Base-by-base conservation (phyloP, 2,113 vertebrate genomes). In the Brienomyrus brachyistius region DNA sequence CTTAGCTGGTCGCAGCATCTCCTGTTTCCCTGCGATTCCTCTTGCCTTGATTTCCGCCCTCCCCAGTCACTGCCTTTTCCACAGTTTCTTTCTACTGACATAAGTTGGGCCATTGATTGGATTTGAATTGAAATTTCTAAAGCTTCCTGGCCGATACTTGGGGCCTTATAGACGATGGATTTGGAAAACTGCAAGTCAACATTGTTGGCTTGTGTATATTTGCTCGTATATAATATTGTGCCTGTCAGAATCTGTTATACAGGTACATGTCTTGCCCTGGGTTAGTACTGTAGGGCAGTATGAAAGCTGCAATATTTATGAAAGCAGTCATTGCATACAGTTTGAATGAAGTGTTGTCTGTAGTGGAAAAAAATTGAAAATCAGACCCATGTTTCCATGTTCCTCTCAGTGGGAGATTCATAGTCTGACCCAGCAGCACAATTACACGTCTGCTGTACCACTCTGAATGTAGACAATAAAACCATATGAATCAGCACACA, bases 391-490 rank as follows among this genome's bases (percentile, higher is more conserved):
- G 27, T 66, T 89, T 89, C 86, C 62, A 90, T 51, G 59, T 84
- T 40, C 59, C 84, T 52, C 83, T 85, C 59, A 59, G 83, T 40
- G 59, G 59, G 84, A 59, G 84, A 90, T 90, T 43, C 47, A 66
- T 70, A 90, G 89, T 35, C 27, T 66, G 59, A 89, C 66, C 85
- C 43, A 15, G 27, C 10, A 35, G 9, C 89, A 40, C 40, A 50
- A 43, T 86, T 31, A 86, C 89, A 52, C 89, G 35, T 35, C 89
- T 27, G 85, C 48, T 50, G 56, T 91, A 84, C 51, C 86, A n/a
- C 89, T 54, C 56, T 48, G 59, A 66, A 70, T 66, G 56, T 40
- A 84, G 82, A 89, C 47, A 50, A 70, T 89, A 86, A 89, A 86
- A 70, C 54, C 35, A 35, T 48, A 84, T 17, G 56, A 11, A 52